A percentile compares a stretch with the other conserved stretches of the same genome.
Conservation (phyloP, 1,140 invertebrate species). For the Papilio glaucus region DNA sequence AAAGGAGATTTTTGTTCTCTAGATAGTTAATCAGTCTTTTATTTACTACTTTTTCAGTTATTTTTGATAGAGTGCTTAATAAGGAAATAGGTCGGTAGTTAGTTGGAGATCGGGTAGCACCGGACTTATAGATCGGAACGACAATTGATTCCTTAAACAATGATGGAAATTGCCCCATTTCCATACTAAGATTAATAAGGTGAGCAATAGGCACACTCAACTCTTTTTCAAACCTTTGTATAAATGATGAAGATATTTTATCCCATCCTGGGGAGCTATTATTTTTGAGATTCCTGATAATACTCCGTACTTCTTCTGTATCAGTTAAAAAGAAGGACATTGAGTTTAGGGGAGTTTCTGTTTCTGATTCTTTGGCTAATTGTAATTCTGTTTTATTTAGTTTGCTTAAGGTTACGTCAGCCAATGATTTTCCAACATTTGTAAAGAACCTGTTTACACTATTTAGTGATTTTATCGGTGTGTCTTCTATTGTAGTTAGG, state of each 20-base stretch:
- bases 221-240: not conserved
- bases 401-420: too few relatives aligned
- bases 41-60: too few relatives aligned
- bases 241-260: not conserved
- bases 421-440: too few relatives aligned
- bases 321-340: too few relatives aligned
- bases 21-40: not conserved
- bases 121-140: not conserved
- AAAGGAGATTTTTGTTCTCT: not conserved
- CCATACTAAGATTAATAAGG: constrained; percentile 2
- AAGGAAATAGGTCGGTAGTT: not conserved
- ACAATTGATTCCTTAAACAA: not conserved
- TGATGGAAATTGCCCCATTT: not conserved
- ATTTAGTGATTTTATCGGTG: too few relatives aligned
- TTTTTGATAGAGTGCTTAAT: not conserved
- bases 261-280: not conserved
- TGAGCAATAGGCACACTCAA: not conserved
- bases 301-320: too few relatives aligned
- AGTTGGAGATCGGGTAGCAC: not conserved
- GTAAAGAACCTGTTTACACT: too few relatives aligned
- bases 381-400: too few relatives aligned
- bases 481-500: too few relatives aligned
- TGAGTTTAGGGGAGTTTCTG: too few relatives aligned
- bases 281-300: too few relatives aligned
- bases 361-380: too few relatives aligned